Evolutionary conservation across 2,113 vertebrate species (phyloP), one percentile per base, ranked within the genome.

Genomic region (Heterochromis multidens): DNA sequence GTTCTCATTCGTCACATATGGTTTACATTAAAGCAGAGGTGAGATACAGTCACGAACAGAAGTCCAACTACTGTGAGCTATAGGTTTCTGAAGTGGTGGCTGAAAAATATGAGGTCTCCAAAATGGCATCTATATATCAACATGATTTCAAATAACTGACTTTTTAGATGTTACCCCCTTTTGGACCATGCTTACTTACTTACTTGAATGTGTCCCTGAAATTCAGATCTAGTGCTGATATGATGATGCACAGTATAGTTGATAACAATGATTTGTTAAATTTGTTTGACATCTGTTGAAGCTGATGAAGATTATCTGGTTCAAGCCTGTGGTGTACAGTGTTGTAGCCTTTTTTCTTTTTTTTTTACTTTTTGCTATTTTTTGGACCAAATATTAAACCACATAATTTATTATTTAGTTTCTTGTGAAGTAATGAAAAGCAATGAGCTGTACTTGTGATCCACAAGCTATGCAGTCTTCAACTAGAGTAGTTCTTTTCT

Each of bases 1-100:
- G 77, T 77, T 88, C 84, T 87, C 88, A 76, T 81, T 84, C 37
- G 77, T 86, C 83, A 65, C 95, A 95, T 94, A 83, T 95, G 95
- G 82, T 89, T 80, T 25, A 21, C 86, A 84, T 95, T 94, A 92
- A 33, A 58, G 13, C 52, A 4, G 89, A 92, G 86, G 91, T 94
- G 92, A 93, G 91, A 90, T 79, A 82, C 87, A 85, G 89, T 83
- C 90, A 84, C 33, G 56, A 84, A 84, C 77, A 83, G 31, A 84
- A 89, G 83, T 79, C 58, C 46, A 17, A 17, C 74, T 19, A 25
- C 77, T 76, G 52, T 56, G 79, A 80, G 52, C 58, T 88, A 29
- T 31, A 29, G 52, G 60, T 84, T 81, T 79, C 70, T 81, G 35
- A 79, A 74, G 67, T 83, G 62, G 81, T 82, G 86, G 65, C 78